Percentiles rank a stretch among this genome's conserved stretches.
Conservation (phyloP, 1,140 invertebrate species). For the Homalodisca vitripennis region DNA sequence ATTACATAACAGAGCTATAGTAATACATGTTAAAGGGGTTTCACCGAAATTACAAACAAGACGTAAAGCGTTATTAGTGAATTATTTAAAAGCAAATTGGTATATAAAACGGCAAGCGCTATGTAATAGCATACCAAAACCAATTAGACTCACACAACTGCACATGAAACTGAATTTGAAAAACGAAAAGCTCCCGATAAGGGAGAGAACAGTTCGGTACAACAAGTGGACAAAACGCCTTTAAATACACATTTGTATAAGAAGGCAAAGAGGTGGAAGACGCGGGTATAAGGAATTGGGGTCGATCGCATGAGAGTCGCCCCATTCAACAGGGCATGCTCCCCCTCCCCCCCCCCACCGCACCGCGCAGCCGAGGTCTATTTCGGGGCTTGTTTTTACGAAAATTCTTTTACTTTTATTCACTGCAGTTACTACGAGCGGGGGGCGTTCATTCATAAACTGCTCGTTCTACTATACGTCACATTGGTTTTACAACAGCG, state of each 20-base stretch:
- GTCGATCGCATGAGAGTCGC: conserved; percentile 31
- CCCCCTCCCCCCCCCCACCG: background rate
- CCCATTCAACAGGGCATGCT: conserved; percentile 27
- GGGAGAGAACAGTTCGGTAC: background rate
- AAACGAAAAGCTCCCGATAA: too few relatives aligned
- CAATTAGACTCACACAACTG: background rate
- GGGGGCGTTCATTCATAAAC: too few relatives aligned
- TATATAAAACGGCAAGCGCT: background rate
- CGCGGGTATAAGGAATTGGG: conserved; percentile 24
- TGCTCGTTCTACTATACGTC: too few relatives aligned
- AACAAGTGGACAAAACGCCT: conserved; percentile 23
- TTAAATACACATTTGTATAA: conserved; percentile 26
- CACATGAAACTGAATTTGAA: too few relatives aligned
- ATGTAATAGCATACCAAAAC: background rate
- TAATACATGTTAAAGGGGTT: background rate
- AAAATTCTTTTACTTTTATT: too few relatives aligned
- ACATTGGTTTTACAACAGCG: too few relatives aligned
- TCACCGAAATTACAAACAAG: background rate
- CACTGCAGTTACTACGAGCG: too few relatives aligned
- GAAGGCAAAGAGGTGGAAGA: conserved; percentile 20
- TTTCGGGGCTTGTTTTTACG: conserved; percentile 18
- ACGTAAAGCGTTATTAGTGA: background rate
- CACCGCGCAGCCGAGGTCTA: background rate
- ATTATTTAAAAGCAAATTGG: background rate
- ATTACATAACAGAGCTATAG: background rate